phyloP scores from a whole-genome alignment of 2,888 invertebrate species.

The Brachynemurus nebulosus region DNA sequence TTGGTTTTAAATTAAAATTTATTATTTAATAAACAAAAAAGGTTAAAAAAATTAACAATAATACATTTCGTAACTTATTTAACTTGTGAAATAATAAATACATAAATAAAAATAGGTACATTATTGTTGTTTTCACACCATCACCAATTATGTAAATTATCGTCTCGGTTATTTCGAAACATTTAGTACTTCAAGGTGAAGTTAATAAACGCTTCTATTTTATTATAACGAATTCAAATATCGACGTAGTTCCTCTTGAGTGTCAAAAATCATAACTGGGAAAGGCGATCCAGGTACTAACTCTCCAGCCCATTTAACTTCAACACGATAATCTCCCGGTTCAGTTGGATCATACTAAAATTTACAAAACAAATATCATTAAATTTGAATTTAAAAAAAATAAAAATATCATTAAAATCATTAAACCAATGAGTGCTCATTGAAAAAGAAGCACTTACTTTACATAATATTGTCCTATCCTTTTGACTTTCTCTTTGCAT shows the following conservation, averaged over 20 bases:
- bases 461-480: slow-evolving; percentile 95
- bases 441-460: slow-evolving; percentile 35
- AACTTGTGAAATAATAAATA: background rate
- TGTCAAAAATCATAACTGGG: slow-evolving; percentile 98
- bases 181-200: too few species aligned
- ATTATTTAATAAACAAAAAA: background rate
- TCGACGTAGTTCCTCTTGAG: slow-evolving; percentile 82
- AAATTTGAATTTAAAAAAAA: too few species aligned
- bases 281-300: slow-evolving; percentile 98
- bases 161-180: too few species aligned
- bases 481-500: slow-evolving; percentile 98
- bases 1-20: background rate
- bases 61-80: background rate
- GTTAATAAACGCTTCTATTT: too few species aligned
- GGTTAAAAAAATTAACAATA: background rate
- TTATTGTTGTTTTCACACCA: background rate
- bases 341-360: slow-evolving; percentile 89
- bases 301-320: slow-evolving; percentile 95
- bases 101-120: slow-evolving; percentile 1
- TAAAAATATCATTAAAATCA: too few species aligned
- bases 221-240: slow-evolving; percentile 36
- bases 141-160: too few species aligned
- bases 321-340: slow-evolving; percentile 95
- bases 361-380: background rate
- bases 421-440: too few species aligned